phyloP scores from a whole-genome alignment of 2,797 vertebrate genomes.

The Melanotaenia trifasciata region DNA sequence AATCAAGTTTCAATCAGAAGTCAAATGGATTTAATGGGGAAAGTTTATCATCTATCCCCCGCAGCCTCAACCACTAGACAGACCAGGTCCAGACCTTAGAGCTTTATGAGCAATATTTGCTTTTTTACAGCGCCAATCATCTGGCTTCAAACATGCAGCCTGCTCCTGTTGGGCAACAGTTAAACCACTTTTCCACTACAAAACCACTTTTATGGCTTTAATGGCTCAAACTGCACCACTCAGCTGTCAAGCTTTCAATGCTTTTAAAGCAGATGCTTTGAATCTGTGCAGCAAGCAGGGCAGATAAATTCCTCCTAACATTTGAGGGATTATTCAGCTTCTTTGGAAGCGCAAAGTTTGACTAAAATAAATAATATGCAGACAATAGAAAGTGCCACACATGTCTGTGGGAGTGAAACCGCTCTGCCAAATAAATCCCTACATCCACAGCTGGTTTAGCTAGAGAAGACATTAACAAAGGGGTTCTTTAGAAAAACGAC shows the following conservation, averaged over 20 bases:
- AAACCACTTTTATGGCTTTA: background rate
- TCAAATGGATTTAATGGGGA: conserved; percentile 2
- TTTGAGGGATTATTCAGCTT: background rate
- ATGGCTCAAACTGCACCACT: background rate
- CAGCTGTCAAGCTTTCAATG: conserved; percentile 10
- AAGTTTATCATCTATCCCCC: conserved; percentile 9
- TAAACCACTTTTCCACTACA: conserved; percentile 45
- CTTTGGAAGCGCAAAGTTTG: background rate
- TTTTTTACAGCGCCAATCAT: conserved; percentile 60
- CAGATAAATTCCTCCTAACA: too few relatives aligned
- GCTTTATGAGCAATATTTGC: conserved; percentile 35
- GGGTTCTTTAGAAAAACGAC: background rate
- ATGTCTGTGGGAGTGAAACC: background rate
- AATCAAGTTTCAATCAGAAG: conserved; percentile 19
- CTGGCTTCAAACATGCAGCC: conserved; percentile 55
- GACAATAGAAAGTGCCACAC: background rate
- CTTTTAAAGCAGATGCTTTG: background rate
- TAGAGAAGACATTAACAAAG: background rate
- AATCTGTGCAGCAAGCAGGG: too few relatives aligned
- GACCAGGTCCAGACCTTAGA: conserved; percentile 46
- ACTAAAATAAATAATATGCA: background rate
- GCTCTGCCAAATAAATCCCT: background rate
- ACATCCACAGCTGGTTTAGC: conserved; percentile 26
- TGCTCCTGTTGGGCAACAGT: conserved; percentile 60
- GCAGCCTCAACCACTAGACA: conserved; percentile 32